Conservation (phyloP, 1,140 invertebrate species). For the Aplysia californica region DNA sequence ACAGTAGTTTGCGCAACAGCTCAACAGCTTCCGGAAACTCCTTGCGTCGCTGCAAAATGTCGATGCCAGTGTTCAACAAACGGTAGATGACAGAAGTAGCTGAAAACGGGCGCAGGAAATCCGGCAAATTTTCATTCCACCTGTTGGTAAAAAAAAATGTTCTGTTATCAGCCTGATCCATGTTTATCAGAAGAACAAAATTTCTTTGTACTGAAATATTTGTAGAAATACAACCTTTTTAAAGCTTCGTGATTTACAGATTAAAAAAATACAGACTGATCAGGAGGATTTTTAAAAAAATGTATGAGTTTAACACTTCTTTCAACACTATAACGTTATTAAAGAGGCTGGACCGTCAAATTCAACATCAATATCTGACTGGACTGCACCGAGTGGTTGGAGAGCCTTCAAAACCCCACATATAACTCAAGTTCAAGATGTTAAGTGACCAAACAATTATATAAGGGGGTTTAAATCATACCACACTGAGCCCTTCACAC, state of each 20-base stretch:
- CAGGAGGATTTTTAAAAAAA: not conserved
- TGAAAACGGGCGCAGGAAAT: constrained; percentile 69
- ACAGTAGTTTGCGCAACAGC: constrained; percentile 66
- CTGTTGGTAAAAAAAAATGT: constrained; percentile 31
- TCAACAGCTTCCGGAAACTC: constrained; percentile 68
- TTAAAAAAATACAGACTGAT: not conserved
- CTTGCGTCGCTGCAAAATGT: constrained; percentile 68
- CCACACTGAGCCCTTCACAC: no score
- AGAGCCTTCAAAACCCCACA: no score
- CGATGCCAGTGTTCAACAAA: constrained; percentile 67
- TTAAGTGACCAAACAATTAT: no score
- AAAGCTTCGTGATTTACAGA: not conserved
- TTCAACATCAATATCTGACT: no score
- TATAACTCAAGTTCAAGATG: no score
- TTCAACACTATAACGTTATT: no score
- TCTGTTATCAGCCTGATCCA: not conserved
- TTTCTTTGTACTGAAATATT: not conserved
- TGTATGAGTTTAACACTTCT: no score
- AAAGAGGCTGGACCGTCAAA: no score
- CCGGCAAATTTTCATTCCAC: constrained; percentile 63
- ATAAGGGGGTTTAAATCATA: no score
- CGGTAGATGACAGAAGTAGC: constrained; percentile 67
- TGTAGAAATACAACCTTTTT: not conserved
- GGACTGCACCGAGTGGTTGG: no score
- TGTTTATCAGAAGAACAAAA: not conserved